A percentile compares a stretch with the other conserved stretches of the same genome.
Conservation (phyloP, 1,140 invertebrate genomes). For the Bombus breviceps region DNA sequence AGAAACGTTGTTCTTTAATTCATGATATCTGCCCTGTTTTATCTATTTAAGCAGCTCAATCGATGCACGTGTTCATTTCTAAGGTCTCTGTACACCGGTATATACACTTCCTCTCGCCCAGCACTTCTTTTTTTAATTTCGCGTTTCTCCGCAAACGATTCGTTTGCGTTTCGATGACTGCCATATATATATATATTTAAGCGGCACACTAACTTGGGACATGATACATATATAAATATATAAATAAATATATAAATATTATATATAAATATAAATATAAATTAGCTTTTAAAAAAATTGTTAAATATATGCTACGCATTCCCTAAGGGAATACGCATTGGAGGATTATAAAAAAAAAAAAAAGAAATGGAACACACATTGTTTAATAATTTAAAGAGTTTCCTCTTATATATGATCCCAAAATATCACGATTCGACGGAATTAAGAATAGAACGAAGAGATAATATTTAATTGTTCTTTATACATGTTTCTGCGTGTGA, state of each 20-base stretch:
- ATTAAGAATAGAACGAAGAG: constrained; percentile 47
- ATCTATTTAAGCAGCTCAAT: neutral
- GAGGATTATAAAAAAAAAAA: constrained; percentile 70
- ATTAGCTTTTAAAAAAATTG: constrained; percentile 79
- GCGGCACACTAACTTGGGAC: constrained; percentile 80
- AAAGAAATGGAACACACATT: constrained; percentile 57
- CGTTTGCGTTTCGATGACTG: constrained; percentile 77
- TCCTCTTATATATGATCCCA: constrained; percentile 67
- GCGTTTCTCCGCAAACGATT: constrained; percentile 64
- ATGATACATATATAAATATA: constrained; percentile 66
- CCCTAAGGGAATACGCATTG: constrained; percentile 67
- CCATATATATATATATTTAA: constrained; percentile 80
- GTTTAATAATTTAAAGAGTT: constrained; percentile 72
- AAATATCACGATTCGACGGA: constrained; percentile 62
- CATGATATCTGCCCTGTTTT: neutral
- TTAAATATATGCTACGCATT: constrained; percentile 74
- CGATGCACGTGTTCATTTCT: constrained; percentile 17
- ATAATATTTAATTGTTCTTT: constrained; percentile 43
- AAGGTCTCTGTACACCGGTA: neutral
- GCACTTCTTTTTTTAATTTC: constrained; percentile 51
- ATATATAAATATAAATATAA: constrained; percentile 68
- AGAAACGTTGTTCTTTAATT: neutral
- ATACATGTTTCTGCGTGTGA: constrained; percentile 51
- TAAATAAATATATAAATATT: constrained; percentile 56
- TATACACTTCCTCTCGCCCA: neutral